Percentiles rank a stretch among this genome's conserved stretches.
These are phyloP conservation scores for Atractosteus spatula DNA, from an alignment of 2,113 vertebrate genomes.

Conservation along the genomic window DNA sequence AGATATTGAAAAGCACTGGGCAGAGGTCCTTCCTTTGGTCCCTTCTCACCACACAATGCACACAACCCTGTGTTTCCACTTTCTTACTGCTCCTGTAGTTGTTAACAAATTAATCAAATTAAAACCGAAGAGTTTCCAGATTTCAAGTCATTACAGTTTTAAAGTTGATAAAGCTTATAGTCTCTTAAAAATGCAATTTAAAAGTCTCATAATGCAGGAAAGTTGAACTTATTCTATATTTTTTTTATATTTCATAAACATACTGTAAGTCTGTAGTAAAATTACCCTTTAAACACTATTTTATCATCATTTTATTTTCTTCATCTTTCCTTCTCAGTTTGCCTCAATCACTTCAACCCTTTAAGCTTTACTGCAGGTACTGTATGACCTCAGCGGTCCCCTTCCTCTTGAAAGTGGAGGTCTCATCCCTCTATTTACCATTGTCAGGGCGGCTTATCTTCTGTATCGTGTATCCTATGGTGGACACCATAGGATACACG, in stretches of 20 bases:
- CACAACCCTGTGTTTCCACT: background rate
- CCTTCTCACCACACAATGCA: background rate
- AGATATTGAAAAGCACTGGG: no score
- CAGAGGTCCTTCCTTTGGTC: background rate
- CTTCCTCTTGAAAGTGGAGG: background rate
- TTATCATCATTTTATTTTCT: background rate
- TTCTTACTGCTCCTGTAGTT: background rate
- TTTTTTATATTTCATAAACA: background rate
- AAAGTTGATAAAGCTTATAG: no score
- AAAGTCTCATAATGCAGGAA: background rate
- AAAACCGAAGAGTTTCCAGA: background rate
- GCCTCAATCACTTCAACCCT: background rate
- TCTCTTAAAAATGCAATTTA: background rate
- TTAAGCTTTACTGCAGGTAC: background rate
- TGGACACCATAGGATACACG: no score
- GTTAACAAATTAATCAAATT: background rate
- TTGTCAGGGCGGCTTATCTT: no score
- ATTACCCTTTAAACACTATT: background rate
- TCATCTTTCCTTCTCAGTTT: background rate
- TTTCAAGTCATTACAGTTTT: background rate
- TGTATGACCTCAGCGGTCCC: background rate
- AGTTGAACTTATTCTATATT: background rate
- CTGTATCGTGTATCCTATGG: no score
- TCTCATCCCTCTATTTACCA: background rate
- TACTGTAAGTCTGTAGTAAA: background rate